These are phyloP conservation scores for Agrilus cyanescens DNA, from an alignment of 2,888 invertebrate genomes.

Conservation along the genomic window DNA sequence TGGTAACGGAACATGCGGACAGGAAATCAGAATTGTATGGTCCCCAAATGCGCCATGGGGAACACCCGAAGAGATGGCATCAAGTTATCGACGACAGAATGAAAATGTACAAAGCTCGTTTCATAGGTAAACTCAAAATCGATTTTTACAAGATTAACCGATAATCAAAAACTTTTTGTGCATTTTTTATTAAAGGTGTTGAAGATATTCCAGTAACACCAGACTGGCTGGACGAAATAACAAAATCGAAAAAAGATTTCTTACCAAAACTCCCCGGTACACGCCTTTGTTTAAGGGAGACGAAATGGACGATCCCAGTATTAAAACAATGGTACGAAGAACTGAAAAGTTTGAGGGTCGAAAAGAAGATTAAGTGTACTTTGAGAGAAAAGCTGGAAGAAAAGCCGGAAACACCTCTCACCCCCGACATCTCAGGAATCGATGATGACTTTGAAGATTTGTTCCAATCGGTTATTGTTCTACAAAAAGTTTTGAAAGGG, in stretches of 20 bases:
- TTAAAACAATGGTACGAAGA: constrained; percentile 47
- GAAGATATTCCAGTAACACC: constrained; percentile 38
- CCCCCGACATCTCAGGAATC: constrained; percentile 26
- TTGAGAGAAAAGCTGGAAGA: constrained; percentile 21
- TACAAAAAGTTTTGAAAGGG: constrained; percentile 59
- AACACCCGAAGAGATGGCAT: constrained; percentile 50
- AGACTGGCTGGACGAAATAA: constrained; percentile 36
- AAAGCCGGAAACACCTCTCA: constrained; percentile 16
- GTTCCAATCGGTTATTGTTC: constrained; percentile 44
- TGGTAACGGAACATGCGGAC: constrained; percentile 41
- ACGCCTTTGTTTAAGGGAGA: constrained; percentile 45
- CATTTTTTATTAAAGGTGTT: constrained; percentile 38
- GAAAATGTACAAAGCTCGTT: constrained; percentile 28
- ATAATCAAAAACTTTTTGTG: background rate
- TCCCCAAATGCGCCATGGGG: constrained; percentile 51
- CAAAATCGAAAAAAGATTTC: constrained; percentile 36
- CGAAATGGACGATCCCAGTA: constrained; percentile 53
- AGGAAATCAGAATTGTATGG: constrained; percentile 51
- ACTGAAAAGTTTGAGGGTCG: constrained; percentile 37
- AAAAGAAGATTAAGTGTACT: constrained; percentile 15
- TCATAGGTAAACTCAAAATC: constrained; percentile 21
- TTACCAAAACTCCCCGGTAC: constrained; percentile 31
- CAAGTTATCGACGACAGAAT: constrained; percentile 35
- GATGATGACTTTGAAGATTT: constrained; percentile 32
- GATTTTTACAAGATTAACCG: background rate